Evolutionary conservation across 2,113 vertebrate genomes (phyloP), one percentile per base, ranked within the genome.

Genomic region (Turdus rufiventris): DNA sequence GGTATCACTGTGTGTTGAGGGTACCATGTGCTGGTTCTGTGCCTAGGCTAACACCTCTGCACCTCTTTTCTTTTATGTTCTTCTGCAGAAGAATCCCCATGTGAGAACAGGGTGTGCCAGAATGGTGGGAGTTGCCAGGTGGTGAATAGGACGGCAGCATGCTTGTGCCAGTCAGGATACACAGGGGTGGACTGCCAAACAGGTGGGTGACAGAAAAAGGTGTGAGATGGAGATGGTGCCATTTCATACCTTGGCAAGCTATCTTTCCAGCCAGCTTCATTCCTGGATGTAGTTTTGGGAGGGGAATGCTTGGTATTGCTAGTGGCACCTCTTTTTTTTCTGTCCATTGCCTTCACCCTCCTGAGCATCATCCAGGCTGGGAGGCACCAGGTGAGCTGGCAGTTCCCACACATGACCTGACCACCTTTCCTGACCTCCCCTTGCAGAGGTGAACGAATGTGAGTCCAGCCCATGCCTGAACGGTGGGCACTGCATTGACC

Each of bases 361-460:
- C 43, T 9, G 17, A 87, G 54, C n/a, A 14, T 43, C 9, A 1
- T 19, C 40, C 18, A 21, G 68, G 40, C 65, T 68, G 68, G 80
- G 90, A 89, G 56, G 73, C 31, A 56, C 20, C 2, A 26, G n/a
- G n/a, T 80, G 75, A 73, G 24, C 43, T 20, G 16, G 38, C 43
- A 58, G 38, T 61, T 47, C 38, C 19, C 2, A 3, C 1, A 1
- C 3, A 2, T 3, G 13, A 40, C 51, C 91, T 94, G 67, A 95
- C 26, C 2, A 3, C 47, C 43, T 81, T 60, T 85, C 43, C 43
- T 2, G 62, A 42, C 62, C 58, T 92, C 42, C 12, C 23, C 13
- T 95, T 85, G 25, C 94, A 99, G 99, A 99, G 33, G 88, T 99
- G 58, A 98, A 99, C 0, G 98, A 99, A 54, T 99, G 99, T 5